Evolutionary conservation across 2,888 invertebrate species (phyloP), one percentile per base, ranked within the genome.

Genomic region (Drymonia ruficornis): DNA sequence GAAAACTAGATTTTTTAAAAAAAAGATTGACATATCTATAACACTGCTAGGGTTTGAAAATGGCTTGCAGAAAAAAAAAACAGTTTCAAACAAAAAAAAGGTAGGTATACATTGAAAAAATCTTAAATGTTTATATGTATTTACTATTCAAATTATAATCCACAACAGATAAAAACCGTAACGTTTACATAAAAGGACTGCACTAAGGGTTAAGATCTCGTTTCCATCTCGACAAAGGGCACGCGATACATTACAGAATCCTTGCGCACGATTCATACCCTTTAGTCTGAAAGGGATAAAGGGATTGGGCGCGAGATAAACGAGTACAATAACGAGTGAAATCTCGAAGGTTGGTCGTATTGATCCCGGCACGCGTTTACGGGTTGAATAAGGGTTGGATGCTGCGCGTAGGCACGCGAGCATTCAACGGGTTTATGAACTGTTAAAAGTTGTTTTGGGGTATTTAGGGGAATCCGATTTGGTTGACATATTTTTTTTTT

Each of bases 161-260:
- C 56, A 46, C 50, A 63, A 44, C 19, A 56, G 64, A 60, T 67
- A 61, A 63, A 59, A 61, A 56, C 63, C 62, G 50, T 70, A 68
- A 70, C 58, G 57, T 56, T 50, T 60, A 71, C 63, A 75, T 75
- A 79, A 81, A 83, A 70, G 65, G 57, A 61, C 60, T 56, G 55
- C 72, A 74, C 71, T 76, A 78, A 84, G 84, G 84, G 85, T 84
- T 80, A 76, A 64, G 74, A 79, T 83, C 79, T 80, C 71, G 78
- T 80, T 81, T 69, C 76, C 78, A 81, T 84, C 81, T 76, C 70
- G 67, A 90, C 89, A 90, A 91, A 81, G 70, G 78, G 81, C 90
- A 85, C 89, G 89, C 83, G 90, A 83, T 84, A 79, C 76, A 74
- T 80, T 77, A 84, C 90, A 89, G 90, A 90, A 87, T 91, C 90